Evolutionary conservation across 2,113 vertebrate genomes (phyloP).

Genomic region (Cottus gobio): DNA sequence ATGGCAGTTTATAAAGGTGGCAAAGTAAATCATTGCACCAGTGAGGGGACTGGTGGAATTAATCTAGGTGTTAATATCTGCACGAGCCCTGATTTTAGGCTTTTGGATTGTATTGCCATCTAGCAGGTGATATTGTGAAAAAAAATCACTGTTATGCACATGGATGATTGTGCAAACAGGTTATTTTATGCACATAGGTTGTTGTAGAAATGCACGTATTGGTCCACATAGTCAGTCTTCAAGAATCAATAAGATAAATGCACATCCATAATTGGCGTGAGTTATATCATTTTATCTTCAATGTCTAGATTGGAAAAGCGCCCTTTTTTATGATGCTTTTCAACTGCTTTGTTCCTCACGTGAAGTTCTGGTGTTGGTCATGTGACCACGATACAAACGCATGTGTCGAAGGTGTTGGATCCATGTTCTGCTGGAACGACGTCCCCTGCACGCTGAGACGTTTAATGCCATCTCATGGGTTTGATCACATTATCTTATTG

Average conservation of each 20-base stretch:
- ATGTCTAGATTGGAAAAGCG: neutral
- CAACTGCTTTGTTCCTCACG: neutral
- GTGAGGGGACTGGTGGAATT: neutral
- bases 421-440: neutral
- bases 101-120: neutral
- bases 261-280: neutral
- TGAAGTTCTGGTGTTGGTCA: neutral
- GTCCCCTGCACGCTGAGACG: neutral
- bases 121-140: neutral
- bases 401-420: neutral
- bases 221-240: neutral
- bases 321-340: conserved; percentile 5
- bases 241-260: neutral
- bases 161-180: neutral
- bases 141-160: neutral
- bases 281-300: neutral
- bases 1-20: conserved; percentile 2
- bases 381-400: neutral
- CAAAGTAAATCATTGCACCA: conserved; percentile 6
- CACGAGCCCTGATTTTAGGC: neutral
- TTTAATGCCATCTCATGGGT: neutral
- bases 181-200: neutral
- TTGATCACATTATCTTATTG: conserved; percentile 35
- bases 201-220: neutral
- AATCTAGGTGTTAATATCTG: neutral